Evolutionary conservation across 1,140 invertebrate genomes (phyloP), one percentile per base, ranked within the genome.

Genomic region (Cyphomyrmex costatus): DNA sequence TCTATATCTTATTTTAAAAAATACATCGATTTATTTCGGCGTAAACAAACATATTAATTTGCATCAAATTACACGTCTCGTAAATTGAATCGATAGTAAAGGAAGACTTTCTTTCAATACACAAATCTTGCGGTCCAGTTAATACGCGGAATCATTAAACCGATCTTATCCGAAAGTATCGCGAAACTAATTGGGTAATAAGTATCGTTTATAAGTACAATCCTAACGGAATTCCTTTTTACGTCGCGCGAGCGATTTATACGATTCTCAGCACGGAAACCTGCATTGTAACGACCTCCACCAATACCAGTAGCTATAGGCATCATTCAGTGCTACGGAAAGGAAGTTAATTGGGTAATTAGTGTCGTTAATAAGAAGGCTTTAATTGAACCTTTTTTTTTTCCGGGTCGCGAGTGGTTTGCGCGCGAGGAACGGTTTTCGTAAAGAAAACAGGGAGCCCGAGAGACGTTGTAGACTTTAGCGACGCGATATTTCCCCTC

Each of bases 311-410:
- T 82, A 82, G 79, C 33, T 24, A 68, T 36, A 24, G 19, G 51
- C 65, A 21, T 51, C 36, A 24, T 14, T 73, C 65, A 61, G 60
- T 53, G 85, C 76, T 63, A 73, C 83, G 68, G 68, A 71, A 88
- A 77, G 83, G 88, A 86, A 87, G 88, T 89, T 89, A 89, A 89
- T 89, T 89, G 88, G 74, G 80, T 88, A 89, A 89, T 89, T 89
- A 89, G 83, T 74, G 71, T 73, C 46, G 85, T 77, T 86, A 89
- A 89, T 89, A 74, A 85, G 77, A 46, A 78, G 21, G 46, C 73
- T 85, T 61, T 85, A 85, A 85, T 85, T 78, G 82, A 85, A 78
- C 14, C 30, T 77, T 85, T 84, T 61, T 58, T 27, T 61, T 60
- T 24, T 21, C 7, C 30, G 6, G 5, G 14, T 56, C 70, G 87